Percentiles rank a stretch among this genome's conserved stretches.
Evolutionary conservation across 2,797 vertebrate species (phyloP).

Genomic region (Heteromormyrus szaboi): DNA sequence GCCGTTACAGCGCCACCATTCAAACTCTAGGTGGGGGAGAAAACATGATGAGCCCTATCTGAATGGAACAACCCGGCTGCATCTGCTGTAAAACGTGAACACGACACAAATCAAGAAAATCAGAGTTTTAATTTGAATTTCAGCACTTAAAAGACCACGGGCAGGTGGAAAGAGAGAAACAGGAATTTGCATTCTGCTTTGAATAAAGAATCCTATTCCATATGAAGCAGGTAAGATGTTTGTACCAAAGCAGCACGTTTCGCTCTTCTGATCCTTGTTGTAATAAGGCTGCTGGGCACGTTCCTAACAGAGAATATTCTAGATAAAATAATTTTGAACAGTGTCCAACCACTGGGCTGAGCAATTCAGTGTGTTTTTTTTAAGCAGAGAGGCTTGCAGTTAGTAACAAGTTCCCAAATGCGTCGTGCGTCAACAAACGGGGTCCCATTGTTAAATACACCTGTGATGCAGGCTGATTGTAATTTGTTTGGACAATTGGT

Average conservation of each 20-base stretch:
- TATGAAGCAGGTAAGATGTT: not conserved
- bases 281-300: not conserved
- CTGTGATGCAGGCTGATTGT: slow-evolving; percentile 3
- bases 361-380: not conserved
- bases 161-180: not conserved
- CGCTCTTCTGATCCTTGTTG: not conserved
- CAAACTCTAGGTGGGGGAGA: not conserved
- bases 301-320: not conserved
- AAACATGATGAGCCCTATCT: not conserved
- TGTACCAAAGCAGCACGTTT: not conserved
- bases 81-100: not conserved
- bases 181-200: not conserved
- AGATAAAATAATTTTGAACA: not conserved
- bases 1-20: not conserved
- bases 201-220: not conserved
- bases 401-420: not conserved
- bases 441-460: not conserved
- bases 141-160: not conserved
- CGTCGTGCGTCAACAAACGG: not conserved
- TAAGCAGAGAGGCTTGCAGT: not conserved
- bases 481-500: slow-evolving; percentile 8
- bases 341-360: not conserved
- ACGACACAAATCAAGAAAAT: not conserved
- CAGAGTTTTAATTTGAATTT: not conserved
- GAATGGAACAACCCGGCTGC: not conserved